phyloP scores from a whole-genome alignment of 2,113 vertebrate species.

The Ochotona curzoniae region DNA sequence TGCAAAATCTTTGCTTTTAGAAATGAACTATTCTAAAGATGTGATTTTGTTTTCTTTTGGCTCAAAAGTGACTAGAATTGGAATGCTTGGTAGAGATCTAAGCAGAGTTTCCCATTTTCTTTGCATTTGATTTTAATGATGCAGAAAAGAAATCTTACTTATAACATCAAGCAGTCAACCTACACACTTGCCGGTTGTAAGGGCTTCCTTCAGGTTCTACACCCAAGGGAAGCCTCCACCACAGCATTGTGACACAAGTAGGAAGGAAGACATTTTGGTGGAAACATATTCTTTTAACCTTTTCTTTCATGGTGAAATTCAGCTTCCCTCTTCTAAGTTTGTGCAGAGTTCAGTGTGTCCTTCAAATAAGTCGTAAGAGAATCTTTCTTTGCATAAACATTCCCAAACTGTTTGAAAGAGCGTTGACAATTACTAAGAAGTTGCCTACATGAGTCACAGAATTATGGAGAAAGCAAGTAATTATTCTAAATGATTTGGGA shows the following conservation, averaged over 20 bases:
- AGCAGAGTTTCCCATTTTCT: not conserved
- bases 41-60: not conserved
- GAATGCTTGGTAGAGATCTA: not conserved
- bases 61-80: not conserved
- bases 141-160: not conserved
- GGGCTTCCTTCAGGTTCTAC: not conserved
- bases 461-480: not conserved
- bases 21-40: not conserved
- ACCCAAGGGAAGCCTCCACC: not conserved
- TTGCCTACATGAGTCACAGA: not conserved
- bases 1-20: not conserved
- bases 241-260: not conserved
- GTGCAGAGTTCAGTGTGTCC: not conserved
- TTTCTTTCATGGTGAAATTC: slow-evolving; percentile 22
- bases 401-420: slow-evolving; percentile 22
- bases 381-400: slow-evolving; percentile 8
- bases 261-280: not conserved
- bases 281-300: slow-evolving; percentile 18
- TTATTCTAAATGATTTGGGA: slow-evolving; percentile 21
- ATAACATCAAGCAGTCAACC: not conserved
- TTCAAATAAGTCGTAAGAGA: not conserved
- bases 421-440: not conserved
- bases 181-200: not conserved
- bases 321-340: slow-evolving; percentile 39
- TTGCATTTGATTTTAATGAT: slow-evolving; percentile 1